These are phyloP conservation scores for Tetranychus truncatus DNA, from an alignment of 2,888 invertebrate genomes.

Conservation along the genomic window DNA sequence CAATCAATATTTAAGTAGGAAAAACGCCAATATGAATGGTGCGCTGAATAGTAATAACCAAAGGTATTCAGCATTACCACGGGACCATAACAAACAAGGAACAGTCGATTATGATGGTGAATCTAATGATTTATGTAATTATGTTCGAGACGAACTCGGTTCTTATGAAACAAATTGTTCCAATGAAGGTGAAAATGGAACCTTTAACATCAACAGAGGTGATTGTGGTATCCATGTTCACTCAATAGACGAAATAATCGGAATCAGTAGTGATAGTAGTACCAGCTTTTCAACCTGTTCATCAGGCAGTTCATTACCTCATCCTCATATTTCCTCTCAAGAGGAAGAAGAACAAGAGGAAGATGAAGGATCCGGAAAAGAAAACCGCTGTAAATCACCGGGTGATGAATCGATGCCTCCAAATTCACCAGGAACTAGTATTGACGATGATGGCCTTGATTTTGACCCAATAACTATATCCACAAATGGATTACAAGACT, in stretches of 20 bases:
- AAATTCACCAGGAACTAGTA: conserved; percentile 1
- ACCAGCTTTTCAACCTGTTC: conserved; percentile 15
- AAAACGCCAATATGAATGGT: conserved; percentile 6
- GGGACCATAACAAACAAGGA: conserved; percentile 1
- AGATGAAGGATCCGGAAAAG: conserved; percentile 4
- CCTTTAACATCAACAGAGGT: neutral
- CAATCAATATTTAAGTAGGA: conserved; percentile 44
- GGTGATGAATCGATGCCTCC: conserved; percentile 1
- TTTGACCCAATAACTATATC: conserved; percentile 24
- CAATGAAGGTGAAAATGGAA: neutral
- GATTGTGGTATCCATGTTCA: conserved; percentile 3
- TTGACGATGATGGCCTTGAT: conserved; percentile 22
- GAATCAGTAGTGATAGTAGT: conserved; percentile 9
- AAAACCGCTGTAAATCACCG: conserved; percentile 7
- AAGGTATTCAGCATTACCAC: neutral
- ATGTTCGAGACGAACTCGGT: neutral
- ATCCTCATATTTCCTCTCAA: neutral
- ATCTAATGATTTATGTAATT: conserved; percentile 8
- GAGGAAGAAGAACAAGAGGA: neutral
- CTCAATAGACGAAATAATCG: conserved; percentile 13
- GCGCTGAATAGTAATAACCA: neutral
- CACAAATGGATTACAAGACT: conserved; percentile 20
- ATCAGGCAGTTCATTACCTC: neutral
- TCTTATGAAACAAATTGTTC: neutral
- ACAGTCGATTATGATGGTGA: neutral